phyloP scores from a whole-genome alignment of 2,797 vertebrate genomes.

The Pantherophis vulpinus region DNA sequence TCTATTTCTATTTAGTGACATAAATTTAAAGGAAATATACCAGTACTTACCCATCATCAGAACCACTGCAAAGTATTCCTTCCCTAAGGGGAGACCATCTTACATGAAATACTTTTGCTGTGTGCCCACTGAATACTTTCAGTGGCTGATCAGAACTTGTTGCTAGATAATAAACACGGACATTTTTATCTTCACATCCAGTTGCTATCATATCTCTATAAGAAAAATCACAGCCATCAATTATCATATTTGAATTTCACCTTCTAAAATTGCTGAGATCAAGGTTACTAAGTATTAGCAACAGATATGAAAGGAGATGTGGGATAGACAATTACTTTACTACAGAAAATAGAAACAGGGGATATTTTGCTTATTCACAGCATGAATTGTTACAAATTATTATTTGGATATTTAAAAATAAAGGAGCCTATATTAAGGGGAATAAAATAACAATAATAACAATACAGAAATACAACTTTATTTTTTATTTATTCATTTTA shows the following conservation, averaged over 20 bases:
- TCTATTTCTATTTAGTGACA: neutral
- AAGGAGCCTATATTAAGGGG: neutral
- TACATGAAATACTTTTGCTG: conserved; percentile 94
- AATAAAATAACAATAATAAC: neutral
- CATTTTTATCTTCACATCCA: conserved; percentile 94
- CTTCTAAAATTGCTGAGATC: neutral
- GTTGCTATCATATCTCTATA: conserved; percentile 97
- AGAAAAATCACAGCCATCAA: conserved; percentile 19
- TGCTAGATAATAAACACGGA: conserved; percentile 93
- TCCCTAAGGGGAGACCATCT: conserved; percentile 96
- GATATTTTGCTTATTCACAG: neutral
- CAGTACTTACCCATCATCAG: conserved; percentile 86
- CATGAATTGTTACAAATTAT: neutral
- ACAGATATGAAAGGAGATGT: neutral
- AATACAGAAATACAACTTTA: neutral
- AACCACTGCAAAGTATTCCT: conserved; percentile 94
- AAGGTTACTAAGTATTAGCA: neutral
- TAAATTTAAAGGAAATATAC: conserved; percentile 38
- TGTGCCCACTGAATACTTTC: conserved; percentile 91
- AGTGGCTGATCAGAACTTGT: conserved; percentile 94
- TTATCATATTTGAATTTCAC: neutral
- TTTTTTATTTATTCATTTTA: neutral
- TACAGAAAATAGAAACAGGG: neutral
- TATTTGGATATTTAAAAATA: neutral
- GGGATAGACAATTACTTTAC: neutral